These are phyloP conservation scores for Rugalucina vietnamica DNA, from an alignment of 2,888 invertebrate genomes.

Conservation along the genomic window DNA sequence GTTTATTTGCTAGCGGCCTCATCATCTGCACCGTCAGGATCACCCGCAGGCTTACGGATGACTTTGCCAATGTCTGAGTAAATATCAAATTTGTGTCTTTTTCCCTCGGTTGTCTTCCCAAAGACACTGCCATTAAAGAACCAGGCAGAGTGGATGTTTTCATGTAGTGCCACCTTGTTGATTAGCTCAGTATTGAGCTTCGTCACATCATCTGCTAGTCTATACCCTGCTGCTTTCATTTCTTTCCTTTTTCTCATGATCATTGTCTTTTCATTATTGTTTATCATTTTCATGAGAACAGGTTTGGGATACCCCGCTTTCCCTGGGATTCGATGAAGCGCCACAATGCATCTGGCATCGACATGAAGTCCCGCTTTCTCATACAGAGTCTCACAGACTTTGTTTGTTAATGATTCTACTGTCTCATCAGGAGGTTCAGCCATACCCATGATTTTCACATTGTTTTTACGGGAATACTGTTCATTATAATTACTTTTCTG, in stretches of 20 bases:
- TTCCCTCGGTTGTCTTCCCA: background rate
- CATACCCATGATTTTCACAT: conserved; percentile 2
- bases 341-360: background rate
- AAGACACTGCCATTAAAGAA: conserved; percentile 25
- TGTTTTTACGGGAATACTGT: conserved; percentile 11
- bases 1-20: no score
- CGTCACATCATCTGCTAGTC: conserved; percentile 22
- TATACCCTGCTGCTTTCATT: conserved; percentile 2
- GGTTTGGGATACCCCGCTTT: background rate
- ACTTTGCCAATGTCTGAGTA: no score
- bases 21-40: no score
- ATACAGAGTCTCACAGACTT: background rate
- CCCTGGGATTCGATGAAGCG: conserved; percentile 10
- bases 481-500: conserved; percentile 13
- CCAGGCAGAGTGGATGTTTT: conserved; percentile 20
- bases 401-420: background rate
- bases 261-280: conserved; percentile 7
- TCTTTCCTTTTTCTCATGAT: conserved; percentile 11
- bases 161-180: background rate
- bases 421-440: background rate
- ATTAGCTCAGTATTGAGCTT: conserved; percentile 10
- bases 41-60: no score
- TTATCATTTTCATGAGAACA: conserved; percentile 8
- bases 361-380: background rate
- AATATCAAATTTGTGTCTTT: background rate